Evolutionary conservation across 2,797 vertebrate species (phyloP), one percentile per base, ranked within the genome.

Genomic region (Dromococcyx pavoninus): DNA sequence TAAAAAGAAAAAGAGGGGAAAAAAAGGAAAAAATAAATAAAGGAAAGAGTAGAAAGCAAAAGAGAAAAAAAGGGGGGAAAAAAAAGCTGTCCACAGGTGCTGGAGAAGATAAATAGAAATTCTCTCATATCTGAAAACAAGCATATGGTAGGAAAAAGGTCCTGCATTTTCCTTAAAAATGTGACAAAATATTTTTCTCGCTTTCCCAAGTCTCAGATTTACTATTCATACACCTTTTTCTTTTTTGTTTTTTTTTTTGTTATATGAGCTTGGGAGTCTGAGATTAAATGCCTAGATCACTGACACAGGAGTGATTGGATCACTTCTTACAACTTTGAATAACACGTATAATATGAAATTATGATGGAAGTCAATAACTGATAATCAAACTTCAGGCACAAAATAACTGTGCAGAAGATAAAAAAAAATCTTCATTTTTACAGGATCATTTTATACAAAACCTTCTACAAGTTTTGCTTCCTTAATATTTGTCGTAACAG

Each of bases 81-180:
- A 21, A 30, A 18, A 37, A 6, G 1, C 14, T 13, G 1, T 5
- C 28, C 9, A 50, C 1, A 8, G 39, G 8, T 43, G 17, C 23
- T 76, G 48, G 10, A 66, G 27, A 71, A 66, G 32, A 28, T 60
- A 65, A 80, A 41, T 5, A 41, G 11, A 53, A 30, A 3, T 46
- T 69, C 24, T 88, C 7, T 60, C 13, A 24, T 35, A 44, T 17
- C 21, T 62, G 22, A 74, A 25, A n/a, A 16, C 24, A 41, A 84
- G 19, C 21, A n/a, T 41, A 30, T 6, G 7, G 17, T 43, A 82
- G 11, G 50, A 72, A 56, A 76, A 54, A 43, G 5, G 10, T 54
- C 6, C 4, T 32, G 50, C 9, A 32, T 88, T 88, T 73, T 53
- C 18, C 33, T 53, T 48, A 48, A 65, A 75, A 54, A 4, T 0